These are phyloP conservation scores for Melanotaenia maccullochi DNA, from an alignment of 2,797 vertebrate species.

Conservation along the genomic window DNA sequence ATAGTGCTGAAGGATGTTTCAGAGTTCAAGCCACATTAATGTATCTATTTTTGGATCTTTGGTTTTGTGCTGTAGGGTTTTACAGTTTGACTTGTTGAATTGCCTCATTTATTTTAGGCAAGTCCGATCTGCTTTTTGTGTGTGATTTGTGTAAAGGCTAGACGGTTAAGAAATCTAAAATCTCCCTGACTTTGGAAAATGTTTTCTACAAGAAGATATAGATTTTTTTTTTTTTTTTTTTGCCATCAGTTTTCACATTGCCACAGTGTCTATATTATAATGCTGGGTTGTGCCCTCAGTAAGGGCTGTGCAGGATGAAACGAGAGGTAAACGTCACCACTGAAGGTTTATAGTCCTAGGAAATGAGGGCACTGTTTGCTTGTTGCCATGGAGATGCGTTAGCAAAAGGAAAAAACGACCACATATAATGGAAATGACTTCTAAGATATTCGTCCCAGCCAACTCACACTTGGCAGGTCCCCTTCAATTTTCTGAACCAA, in stretches of 20 bases:
- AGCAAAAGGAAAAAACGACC: constrained; percentile 65
- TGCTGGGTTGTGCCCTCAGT: constrained; percentile 41
- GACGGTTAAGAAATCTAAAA: constrained; percentile 28
- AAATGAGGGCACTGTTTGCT: constrained; percentile 78
- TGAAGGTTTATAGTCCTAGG: constrained; percentile 70
- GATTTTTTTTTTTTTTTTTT: not conserved
- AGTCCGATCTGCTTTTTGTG: constrained; percentile 23
- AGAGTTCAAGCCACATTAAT: constrained; percentile 37
- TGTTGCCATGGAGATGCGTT: constrained; percentile 75
- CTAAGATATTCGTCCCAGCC: constrained; percentile 70
- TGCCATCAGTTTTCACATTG: constrained; percentile 45
- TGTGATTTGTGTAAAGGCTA: constrained; percentile 15
- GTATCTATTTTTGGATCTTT: constrained; percentile 47
- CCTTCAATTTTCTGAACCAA: constrained; percentile 47
- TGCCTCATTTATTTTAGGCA: constrained; percentile 23
- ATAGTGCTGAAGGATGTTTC: constrained; percentile 33
- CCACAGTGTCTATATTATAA: constrained; percentile 53
- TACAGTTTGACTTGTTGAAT: constrained; percentile 15
- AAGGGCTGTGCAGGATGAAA: constrained; percentile 47
- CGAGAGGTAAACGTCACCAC: constrained; percentile 49
- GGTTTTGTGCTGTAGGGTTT: constrained; percentile 35
- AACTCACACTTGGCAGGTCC: constrained; percentile 71
- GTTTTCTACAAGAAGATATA: not conserved
- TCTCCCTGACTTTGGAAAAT: not conserved
- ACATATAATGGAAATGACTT: constrained; percentile 81